Base-by-base conservation (phyloP, 2,888 invertebrate genomes). In the Boloria euphrosyne region DNA sequence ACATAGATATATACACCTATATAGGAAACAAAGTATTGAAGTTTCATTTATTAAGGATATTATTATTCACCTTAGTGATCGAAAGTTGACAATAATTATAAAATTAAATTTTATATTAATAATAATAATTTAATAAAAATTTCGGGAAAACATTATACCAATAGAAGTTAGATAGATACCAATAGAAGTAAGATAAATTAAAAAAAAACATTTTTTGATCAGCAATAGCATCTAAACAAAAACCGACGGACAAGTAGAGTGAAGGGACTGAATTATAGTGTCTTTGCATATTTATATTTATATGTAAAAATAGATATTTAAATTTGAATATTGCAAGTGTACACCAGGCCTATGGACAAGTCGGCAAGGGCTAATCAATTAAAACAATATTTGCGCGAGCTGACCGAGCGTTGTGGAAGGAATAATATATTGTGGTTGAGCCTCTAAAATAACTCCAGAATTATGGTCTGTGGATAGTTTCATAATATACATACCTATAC, bases 351-450 rank as follows among this genome's bases (percentile, higher is more conserved):
- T 73, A 72, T 68, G 70, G 59, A 47, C 63, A 65, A 71, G 70
- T 62, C 27, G 57, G 64, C 54, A 69, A 73, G 68, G 73, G 74
- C 68, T 77, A 79, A 83, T 83, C 80, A 83, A 83, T 82, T 83
- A 78, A 75, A 80, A 82, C 75, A 84, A 84, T 84, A 83, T 83
- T 84, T 81, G 78, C 74, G 71, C 70, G 71, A 69, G 69, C 69
- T 73, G 70, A 64, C 72, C 68, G 68, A 70, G 71, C 73, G 71
- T 74, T 73, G 69, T 68, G 65, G 67, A 68, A 65, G 69, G 60
- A 66, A 67, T 66, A 69, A 73, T 72, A 71, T 69, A 70, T 58
- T 62, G 62, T 68, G 54, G 66, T 62, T 18, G 67, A 62, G 66
- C 55, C 60, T 59, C 58, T 67, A 53, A 49, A 69, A 72, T 71